A percentile compares a stretch with the other conserved stretches of the same genome.
These are phyloP conservation scores for Oplegnathus fasciatus DNA, from an alignment of 2,113 vertebrate species.

Conservation along the genomic window DNA sequence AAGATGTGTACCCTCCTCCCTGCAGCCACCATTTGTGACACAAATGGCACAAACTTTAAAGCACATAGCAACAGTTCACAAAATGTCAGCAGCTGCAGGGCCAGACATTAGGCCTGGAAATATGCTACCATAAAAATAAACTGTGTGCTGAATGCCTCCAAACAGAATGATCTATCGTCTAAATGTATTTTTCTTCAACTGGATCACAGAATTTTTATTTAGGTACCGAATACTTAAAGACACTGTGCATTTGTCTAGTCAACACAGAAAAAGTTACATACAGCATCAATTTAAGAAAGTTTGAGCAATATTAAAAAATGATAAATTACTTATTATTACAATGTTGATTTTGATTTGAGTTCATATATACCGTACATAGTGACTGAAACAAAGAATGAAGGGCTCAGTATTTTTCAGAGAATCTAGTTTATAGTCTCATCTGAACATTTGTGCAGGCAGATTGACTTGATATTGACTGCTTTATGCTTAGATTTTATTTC, in stretches of 20 bases:
- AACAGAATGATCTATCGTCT: neutral
- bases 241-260: neutral
- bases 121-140: neutral
- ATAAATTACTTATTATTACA: neutral
- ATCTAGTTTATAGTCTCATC: neutral
- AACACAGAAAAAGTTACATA: neutral
- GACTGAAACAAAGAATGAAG: neutral
- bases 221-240: neutral
- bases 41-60: conserved; percentile 47
- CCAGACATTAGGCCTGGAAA: conserved; percentile 12
- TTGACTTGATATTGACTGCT: neutral
- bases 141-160: neutral
- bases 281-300: neutral
- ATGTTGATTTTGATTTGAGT: neutral
- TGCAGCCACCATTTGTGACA: conserved; percentile 34
- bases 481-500: neutral
- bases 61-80: conserved; percentile 21
- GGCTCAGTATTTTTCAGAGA: neutral
- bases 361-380: neutral
- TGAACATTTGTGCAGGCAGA: neutral
- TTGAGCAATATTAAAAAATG: neutral
- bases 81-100: conserved; percentile 41
- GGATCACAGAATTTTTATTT: neutral
- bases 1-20: neutral
- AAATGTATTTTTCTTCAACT: neutral